phyloP scores from a whole-genome alignment of 2,113 vertebrate genomes.

The Ciconia maguari region DNA sequence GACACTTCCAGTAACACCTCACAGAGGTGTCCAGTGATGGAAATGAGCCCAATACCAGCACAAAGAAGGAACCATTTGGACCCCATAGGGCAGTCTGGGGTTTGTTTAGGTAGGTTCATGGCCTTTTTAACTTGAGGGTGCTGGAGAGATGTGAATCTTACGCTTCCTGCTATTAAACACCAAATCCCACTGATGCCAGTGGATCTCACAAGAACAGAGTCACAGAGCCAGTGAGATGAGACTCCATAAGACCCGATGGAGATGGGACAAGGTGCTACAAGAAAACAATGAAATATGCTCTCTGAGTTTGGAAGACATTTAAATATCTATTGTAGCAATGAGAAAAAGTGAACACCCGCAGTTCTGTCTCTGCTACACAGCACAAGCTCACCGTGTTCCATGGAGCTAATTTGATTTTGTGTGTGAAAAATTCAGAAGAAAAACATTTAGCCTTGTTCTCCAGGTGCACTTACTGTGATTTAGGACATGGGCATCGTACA shows the following conservation, averaged over 20 bases:
- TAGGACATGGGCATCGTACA: not conserved
- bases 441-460: not conserved
- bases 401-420: not conserved
- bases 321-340: not conserved
- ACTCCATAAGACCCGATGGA: not conserved
- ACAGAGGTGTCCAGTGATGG: not conserved
- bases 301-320: not conserved
- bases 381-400: not conserved
- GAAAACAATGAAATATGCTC: not conserved
- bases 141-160: not conserved
- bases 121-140: not conserved
- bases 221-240: not conserved
- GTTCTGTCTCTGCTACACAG: not conserved
- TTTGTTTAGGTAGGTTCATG: not conserved
- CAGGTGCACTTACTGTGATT: not conserved
- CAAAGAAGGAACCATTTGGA: not conserved
- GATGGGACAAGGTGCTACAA: not conserved
- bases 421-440: not conserved
- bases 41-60: not conserved
- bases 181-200: not conserved
- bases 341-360: not conserved
- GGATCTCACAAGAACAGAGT: not conserved
- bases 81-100: not conserved
- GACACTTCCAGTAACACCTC: not conserved
- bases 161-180: not conserved